These are phyloP conservation scores for Drosophila setifemur DNA, from an alignment of 1,140 invertebrate genomes.

Conservation along the genomic window DNA sequence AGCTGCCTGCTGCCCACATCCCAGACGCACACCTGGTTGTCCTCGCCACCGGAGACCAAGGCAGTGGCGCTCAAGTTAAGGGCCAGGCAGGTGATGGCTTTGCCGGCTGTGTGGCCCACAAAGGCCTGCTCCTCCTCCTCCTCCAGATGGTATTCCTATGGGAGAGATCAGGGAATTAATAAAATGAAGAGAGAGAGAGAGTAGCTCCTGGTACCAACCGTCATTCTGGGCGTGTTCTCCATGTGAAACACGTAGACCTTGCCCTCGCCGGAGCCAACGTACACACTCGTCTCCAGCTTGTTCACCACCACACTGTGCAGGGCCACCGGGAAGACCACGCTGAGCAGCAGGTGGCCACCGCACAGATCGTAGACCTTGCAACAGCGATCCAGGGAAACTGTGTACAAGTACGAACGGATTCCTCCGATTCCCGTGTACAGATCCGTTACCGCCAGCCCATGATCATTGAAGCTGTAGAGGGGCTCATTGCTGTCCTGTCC, in stretches of 20 bases:
- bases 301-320: conserved; percentile 89
- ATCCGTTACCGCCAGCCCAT: conserved; percentile 90
- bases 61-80: conserved; percentile 87
- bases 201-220: conserved; percentile 24
- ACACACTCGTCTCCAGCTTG: conserved; percentile 87
- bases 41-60: conserved; percentile 89
- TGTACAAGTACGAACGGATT: conserved; percentile 86
- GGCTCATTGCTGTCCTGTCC: conserved; percentile 85
- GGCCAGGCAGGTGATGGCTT: conserved; percentile 87
- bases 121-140: conserved; percentile 83
- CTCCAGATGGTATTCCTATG: conserved; percentile 86
- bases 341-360: conserved; percentile 87
- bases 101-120: conserved; percentile 86
- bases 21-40: conserved; percentile 90
- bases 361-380: conserved; percentile 91
- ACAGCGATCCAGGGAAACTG: conserved; percentile 91
- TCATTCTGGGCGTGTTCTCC: conserved; percentile 85
- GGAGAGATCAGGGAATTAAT: background rate
- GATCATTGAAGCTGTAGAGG: conserved; percentile 87
- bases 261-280: conserved; percentile 88
- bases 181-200: background rate
- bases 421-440: conserved; percentile 87
- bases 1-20: conserved; percentile 89
- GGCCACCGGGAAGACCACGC: conserved; percentile 88
- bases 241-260: conserved; percentile 87